These are phyloP conservation scores for Petrocephalus microphthalmus DNA, from an alignment of 2,113 vertebrate genomes.

Conservation along the genomic window DNA sequence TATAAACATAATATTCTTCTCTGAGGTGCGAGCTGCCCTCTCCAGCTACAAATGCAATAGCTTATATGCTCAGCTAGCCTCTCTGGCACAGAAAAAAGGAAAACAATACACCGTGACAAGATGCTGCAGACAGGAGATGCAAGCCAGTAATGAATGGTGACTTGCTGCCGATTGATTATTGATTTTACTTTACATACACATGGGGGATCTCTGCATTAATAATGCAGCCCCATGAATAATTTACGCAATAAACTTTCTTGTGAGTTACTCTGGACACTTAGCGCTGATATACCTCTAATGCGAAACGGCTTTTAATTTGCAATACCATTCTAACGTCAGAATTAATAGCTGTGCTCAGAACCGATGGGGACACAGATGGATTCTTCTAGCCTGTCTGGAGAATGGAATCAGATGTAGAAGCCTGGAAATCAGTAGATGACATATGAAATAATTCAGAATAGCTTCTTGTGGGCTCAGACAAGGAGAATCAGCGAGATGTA, in stretches of 20 bases:
- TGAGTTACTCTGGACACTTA: constrained; percentile 44
- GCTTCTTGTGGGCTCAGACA: neutral
- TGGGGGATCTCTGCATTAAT: constrained; percentile 63
- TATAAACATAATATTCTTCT: neutral
- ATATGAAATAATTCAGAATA: constrained; percentile 6
- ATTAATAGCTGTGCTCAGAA: neutral
- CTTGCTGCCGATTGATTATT: constrained; percentile 58
- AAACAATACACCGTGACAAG: neutral
- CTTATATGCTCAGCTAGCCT: neutral
- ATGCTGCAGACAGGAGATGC: constrained; percentile 25
- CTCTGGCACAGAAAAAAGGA: neutral
- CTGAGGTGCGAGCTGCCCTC: neutral
- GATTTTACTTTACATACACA: constrained; percentile 69
- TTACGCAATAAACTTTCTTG: constrained; percentile 62
- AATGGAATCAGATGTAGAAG: neutral
- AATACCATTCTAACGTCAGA: neutral
- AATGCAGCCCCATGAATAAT: constrained; percentile 68
- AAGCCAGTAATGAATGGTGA: constrained; percentile 56
- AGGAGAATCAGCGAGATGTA: neutral
- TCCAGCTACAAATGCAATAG: neutral
- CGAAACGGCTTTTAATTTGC: constrained; percentile 56
- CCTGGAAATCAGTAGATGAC: neutral
- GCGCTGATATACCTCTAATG: constrained; percentile 63
- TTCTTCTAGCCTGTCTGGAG: neutral
- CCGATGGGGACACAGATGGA: neutral